These are phyloP conservation scores for Cydia amplana DNA, from an alignment of 1,140 invertebrate genomes.

Conservation along the genomic window DNA sequence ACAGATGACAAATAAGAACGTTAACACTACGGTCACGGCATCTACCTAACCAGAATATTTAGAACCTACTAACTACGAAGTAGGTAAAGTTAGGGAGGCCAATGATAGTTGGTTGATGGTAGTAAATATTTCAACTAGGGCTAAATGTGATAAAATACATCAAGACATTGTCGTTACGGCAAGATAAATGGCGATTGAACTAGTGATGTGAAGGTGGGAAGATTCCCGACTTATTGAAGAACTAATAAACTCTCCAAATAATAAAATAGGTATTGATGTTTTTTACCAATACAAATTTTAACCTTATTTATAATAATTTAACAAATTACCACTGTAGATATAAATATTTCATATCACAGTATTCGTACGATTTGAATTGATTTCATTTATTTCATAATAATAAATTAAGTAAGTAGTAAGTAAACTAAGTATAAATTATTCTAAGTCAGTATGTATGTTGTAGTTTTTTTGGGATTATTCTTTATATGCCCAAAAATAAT, in stretches of 20 bases:
- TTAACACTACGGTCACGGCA: conserved; percentile 68
- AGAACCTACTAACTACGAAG: conserved; percentile 40
- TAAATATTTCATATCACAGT: too few species aligned
- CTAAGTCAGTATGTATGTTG: too few species aligned
- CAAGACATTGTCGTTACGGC: conserved; percentile 74
- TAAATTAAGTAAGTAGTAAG: too few species aligned
- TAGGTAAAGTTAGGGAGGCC: conserved; percentile 42
- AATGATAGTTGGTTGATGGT: conserved; percentile 46
- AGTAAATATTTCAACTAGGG: conserved; percentile 71
- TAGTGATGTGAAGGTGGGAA: not conserved
- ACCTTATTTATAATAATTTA: too few species aligned
- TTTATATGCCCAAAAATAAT: too few species aligned
- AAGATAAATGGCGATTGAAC: conserved; percentile 70
- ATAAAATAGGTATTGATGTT: too few species aligned
- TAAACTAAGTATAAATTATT: too few species aligned
- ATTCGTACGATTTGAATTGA: too few species aligned
- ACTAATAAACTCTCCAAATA: not conserved
- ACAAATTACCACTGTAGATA: too few species aligned
- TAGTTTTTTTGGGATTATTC: too few species aligned
- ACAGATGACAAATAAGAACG: conserved; percentile 78
- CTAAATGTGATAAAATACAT: conserved; percentile 77
- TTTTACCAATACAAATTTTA: too few species aligned
- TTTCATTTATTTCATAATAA: too few species aligned
- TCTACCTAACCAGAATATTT: conserved; percentile 44
- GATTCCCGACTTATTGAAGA: not conserved